phyloP scores from a whole-genome alignment of 2,888 invertebrate species.

The Dioctria rufipes region DNA sequence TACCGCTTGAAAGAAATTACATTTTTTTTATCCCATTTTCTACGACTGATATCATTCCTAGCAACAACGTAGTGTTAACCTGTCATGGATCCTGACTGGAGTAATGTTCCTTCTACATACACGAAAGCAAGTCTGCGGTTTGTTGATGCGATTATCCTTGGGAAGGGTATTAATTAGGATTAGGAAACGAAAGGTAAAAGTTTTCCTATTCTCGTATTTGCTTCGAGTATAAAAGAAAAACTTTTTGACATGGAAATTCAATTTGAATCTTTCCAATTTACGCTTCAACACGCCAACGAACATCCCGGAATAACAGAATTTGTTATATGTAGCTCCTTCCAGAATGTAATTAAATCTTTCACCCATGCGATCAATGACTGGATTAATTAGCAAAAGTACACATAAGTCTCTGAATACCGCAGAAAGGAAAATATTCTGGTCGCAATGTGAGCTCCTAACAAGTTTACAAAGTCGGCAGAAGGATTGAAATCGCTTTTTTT shows the following conservation, averaged over 20 bases:
- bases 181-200: conserved; percentile 26
- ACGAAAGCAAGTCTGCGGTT: conserved; percentile 17
- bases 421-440: not conserved
- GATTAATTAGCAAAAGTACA: conserved; percentile 43
- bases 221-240: conserved; percentile 19
- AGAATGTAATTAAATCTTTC: conserved; percentile 52
- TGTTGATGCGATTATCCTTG: conserved; percentile 54
- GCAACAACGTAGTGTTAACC: not conserved
- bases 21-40: conserved; percentile 62
- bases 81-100: not conserved
- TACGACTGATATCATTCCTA: not conserved
- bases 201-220: not conserved
- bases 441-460: too few species aligned
- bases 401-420: conserved; percentile 11
- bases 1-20: conserved; percentile 62
- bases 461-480: too few species aligned
- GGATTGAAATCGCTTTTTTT: too few species aligned
- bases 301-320: conserved; percentile 8
- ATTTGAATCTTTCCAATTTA: conserved; percentile 45
- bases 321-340: conserved; percentile 9
- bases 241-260: conserved; percentile 54
- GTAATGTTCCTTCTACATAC: conserved; percentile 1
- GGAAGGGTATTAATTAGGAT: conserved; percentile 57
- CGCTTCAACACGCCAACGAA: not conserved
- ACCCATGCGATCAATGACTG: conserved; percentile 44